Evolutionary conservation across 2,113 vertebrate species (phyloP).

Genomic region (Microtus montanus): DNA sequence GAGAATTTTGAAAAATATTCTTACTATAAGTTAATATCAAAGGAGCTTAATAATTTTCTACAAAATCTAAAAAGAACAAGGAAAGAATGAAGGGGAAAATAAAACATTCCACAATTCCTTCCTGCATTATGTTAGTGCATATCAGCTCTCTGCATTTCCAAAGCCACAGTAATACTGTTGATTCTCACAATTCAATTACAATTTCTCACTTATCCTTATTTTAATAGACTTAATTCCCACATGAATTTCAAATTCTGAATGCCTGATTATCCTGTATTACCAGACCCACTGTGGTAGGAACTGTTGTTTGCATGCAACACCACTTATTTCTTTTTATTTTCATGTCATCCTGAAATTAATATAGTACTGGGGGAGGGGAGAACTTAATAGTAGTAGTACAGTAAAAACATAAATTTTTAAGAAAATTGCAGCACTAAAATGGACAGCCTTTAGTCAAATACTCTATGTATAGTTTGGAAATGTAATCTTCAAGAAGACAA

Average conservation of each 20-base stretch:
- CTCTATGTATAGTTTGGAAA: background rate
- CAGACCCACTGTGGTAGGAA: background rate
- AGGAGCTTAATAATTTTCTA: background rate
- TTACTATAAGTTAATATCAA: background rate
- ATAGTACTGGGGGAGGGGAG: background rate
- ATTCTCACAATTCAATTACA: background rate
- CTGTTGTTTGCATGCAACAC: background rate
- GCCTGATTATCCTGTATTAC: background rate
- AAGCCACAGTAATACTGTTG: rapidly evolving
- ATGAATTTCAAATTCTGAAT: background rate
- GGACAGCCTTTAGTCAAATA: background rate
- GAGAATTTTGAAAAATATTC: background rate
- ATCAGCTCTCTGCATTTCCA: background rate
- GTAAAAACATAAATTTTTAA: background rate
- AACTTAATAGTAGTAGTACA: background rate
- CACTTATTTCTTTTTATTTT: background rate
- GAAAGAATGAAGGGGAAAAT: rapidly evolving
- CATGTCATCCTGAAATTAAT: background rate
- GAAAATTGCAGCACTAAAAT: background rate
- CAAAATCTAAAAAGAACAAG: background rate
- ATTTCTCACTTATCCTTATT: background rate
- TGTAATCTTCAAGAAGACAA: background rate
- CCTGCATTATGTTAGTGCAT: background rate
- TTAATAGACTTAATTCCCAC: background rate
- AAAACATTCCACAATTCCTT: background rate